A percentile compares a stretch with the other conserved stretches of the same genome.
These are phyloP conservation scores for Peribatodes rhomboidaria DNA, from an alignment of 2,888 invertebrate genomes.

Conservation along the genomic window DNA sequence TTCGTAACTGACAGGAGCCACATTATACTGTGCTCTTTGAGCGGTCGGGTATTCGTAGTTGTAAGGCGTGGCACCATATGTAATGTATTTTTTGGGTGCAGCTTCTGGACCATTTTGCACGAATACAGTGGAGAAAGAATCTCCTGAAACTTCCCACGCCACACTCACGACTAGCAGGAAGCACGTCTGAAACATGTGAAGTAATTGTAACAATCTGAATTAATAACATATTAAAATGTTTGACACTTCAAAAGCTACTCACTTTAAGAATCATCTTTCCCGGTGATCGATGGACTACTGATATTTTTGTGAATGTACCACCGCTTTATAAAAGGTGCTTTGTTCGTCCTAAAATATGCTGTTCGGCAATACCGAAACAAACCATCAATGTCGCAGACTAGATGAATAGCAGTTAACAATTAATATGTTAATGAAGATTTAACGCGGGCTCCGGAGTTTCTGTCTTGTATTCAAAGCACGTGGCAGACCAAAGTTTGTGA, in stretches of 20 bases:
- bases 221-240: constrained; percentile 21
- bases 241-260: constrained; percentile 56
- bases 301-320: constrained; percentile 72
- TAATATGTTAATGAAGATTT: constrained; percentile 82
- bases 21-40: constrained; percentile 63
- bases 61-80: constrained; percentile 65
- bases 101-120: constrained; percentile 64
- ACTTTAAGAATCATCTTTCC: constrained; percentile 80
- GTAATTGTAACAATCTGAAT: constrained; percentile 15
- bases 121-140: constrained; percentile 72
- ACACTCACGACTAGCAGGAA: constrained; percentile 55
- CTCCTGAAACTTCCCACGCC: constrained; percentile 54
- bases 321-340: constrained; percentile 78
- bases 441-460: constrained; percentile 67
- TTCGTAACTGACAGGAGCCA: constrained; percentile 57
- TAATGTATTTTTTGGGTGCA: constrained; percentile 59
- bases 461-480: constrained; percentile 76
- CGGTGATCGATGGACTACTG: constrained; percentile 77
- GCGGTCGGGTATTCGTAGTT: constrained; percentile 53
- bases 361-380: constrained; percentile 84
- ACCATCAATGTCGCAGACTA: constrained; percentile 82
- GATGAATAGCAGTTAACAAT: constrained; percentile 80
- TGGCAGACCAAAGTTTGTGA: constrained; percentile 69
- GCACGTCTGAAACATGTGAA: constrained; percentile 63
- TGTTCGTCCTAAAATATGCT: constrained; percentile 79